These are phyloP conservation scores for Marmota monax DNA, from an alignment of 2,113 vertebrate genomes.

Conservation along the genomic window DNA sequence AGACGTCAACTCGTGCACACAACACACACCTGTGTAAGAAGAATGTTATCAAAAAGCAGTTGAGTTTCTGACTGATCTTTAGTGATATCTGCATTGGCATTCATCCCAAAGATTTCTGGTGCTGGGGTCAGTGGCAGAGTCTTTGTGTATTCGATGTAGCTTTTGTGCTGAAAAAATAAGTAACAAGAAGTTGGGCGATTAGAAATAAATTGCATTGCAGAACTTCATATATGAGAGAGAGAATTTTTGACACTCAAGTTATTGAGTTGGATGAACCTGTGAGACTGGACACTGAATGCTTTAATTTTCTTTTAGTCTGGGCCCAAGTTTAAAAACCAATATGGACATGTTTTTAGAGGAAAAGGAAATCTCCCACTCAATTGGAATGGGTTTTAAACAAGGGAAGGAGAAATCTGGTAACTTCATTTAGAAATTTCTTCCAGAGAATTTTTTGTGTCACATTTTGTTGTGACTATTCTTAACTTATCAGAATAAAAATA, in stretches of 20 bases:
- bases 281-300: not conserved
- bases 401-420: not conserved
- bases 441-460: not conserved
- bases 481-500: not conserved
- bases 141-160: slow-evolving; percentile 92
- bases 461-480: slow-evolving; percentile 8
- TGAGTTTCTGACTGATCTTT: slow-evolving; percentile 94
- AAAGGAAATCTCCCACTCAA: not conserved
- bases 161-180: slow-evolving; percentile 87
- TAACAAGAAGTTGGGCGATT: not conserved
- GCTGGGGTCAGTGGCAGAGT: slow-evolving; percentile 91
- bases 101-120: slow-evolving; percentile 94
- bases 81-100: slow-evolving; percentile 92
- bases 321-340: not conserved
- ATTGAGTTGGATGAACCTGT: not conserved
- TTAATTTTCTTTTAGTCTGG: not conserved
- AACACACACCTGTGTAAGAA: slow-evolving; percentile 91
- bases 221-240: not conserved
- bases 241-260: not conserved
- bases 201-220: not conserved
- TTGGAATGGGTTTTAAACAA: slow-evolving; percentile 20
- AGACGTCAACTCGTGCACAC: not conserved
- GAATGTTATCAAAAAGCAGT: slow-evolving; percentile 91
- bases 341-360: not conserved
- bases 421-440: slow-evolving; percentile 1